Evolutionary conservation across 2,888 invertebrate species (phyloP).

Genomic region (Drosophila infuscata): DNA sequence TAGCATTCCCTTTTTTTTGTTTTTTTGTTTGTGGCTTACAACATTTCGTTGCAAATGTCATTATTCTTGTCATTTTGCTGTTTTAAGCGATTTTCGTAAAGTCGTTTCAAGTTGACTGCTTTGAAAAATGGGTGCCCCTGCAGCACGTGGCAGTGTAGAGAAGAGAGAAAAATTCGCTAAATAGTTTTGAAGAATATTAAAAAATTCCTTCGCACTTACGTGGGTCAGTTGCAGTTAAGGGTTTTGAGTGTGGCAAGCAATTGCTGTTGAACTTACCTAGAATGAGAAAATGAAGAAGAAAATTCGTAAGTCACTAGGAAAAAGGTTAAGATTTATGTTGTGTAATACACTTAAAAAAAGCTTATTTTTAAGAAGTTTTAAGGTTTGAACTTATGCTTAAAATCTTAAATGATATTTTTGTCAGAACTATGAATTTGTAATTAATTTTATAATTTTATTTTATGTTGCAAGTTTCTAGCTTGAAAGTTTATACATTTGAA

Average conservation of each 20-base stretch:
- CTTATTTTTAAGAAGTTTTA: not conserved
- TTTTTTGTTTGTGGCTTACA: constrained; percentile 61
- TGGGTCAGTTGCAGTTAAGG: constrained; percentile 20
- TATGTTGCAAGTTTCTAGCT: not conserved
- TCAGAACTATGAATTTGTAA: not conserved
- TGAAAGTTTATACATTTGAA: not conserved
- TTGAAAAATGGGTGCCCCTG: constrained; percentile 65
- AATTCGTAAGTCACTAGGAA: constrained; percentile 25
- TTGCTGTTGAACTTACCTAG: constrained; percentile 42
- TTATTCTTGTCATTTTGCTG: constrained; percentile 79
- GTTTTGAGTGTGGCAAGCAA: constrained; percentile 10
- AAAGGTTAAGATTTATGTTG: constrained; percentile 21
- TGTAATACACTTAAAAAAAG: constrained; percentile 22
- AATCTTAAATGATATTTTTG: not conserved
- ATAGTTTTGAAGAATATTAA: constrained; percentile 58
- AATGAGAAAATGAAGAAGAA: constrained; percentile 30
- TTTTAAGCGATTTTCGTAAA: constrained; percentile 79
- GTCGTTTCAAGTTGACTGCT: constrained; percentile 74
- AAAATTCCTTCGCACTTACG: constrained; percentile 61
- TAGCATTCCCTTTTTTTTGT: constrained; percentile 8
- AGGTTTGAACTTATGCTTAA: not conserved
- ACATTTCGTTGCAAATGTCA: constrained; percentile 72
- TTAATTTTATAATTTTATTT: not conserved
- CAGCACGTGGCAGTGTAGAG: constrained; percentile 19
- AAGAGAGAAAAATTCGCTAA: constrained; percentile 32